These are phyloP conservation scores for Arrhamphus sclerolepis DNA, from an alignment of 2,797 vertebrate species.

Conservation along the genomic window DNA sequence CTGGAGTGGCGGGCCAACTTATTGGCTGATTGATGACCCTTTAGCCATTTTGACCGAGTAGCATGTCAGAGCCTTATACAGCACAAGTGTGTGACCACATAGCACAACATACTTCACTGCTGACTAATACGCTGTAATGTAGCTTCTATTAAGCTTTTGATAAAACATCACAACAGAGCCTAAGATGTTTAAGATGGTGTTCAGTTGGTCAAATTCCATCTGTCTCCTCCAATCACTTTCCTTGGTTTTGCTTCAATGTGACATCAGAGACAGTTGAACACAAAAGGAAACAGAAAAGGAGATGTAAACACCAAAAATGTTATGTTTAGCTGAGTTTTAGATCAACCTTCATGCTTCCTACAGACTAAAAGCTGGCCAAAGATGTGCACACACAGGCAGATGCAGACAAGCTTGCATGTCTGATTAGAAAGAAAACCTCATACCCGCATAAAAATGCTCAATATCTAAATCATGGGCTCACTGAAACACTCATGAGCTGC, in stretches of 20 bases:
- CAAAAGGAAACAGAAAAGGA: conserved; percentile 27
- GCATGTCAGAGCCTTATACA: conserved; percentile 41
- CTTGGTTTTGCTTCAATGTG: conserved; percentile 1
- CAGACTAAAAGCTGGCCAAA: background rate
- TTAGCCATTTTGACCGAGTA: conserved; percentile 54
- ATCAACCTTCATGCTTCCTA: background rate
- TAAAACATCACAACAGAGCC: conserved; percentile 17
- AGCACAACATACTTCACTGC: conserved; percentile 13
- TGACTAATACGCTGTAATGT: conserved; percentile 6
- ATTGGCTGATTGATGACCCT: conserved; percentile 69
- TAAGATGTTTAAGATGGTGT: background rate
- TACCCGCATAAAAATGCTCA: conserved; percentile 8
- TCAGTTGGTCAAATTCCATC: conserved; percentile 22
- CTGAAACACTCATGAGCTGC: too few species aligned
- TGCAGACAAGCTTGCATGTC: background rate
- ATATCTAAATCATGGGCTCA: too few species aligned
- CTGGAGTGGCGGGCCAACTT: conserved; percentile 47
- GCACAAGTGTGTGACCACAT: conserved; percentile 30
- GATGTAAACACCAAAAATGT: conserved; percentile 17
- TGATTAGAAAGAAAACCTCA: background rate
- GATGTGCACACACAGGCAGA: conserved; percentile 1
- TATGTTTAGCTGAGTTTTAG: background rate
- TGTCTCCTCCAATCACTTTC: conserved; percentile 5
- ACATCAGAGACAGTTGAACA: conserved; percentile 4
- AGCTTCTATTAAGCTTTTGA: conserved; percentile 2